Conservation (phyloP, 2,797 vertebrate genomes). For the Gymnopithys bicolor region DNA sequence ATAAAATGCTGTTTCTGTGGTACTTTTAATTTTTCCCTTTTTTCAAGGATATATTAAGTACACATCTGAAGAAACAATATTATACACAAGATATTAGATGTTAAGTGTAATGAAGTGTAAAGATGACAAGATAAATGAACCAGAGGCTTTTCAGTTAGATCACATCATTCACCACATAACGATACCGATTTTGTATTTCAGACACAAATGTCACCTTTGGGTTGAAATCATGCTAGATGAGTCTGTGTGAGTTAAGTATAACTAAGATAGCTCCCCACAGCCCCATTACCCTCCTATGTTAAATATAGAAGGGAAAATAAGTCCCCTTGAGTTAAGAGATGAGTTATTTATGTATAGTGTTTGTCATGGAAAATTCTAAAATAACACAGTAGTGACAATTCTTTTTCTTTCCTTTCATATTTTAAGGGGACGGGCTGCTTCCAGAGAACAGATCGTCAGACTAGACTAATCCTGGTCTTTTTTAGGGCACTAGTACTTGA, state of each 20-base stretch:
- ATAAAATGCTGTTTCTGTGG: neutral
- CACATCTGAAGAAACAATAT: neutral
- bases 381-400: neutral
- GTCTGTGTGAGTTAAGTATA: neutral
- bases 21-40: neutral
- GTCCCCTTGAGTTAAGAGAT: neutral
- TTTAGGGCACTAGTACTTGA: neutral
- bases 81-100: neutral
- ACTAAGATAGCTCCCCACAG: neutral
- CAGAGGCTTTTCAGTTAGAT: neutral
- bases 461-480: neutral
- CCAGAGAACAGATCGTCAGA: neutral
- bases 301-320: neutral
- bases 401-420: neutral
- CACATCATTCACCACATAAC: neutral
- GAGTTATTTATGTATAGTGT: neutral
- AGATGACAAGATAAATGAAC: neutral
- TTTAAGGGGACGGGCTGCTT: neutral
- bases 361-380: conserved; percentile 5
- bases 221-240: neutral
- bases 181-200: neutral
- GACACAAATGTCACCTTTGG: neutral
- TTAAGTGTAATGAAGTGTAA: neutral
- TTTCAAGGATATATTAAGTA: neutral
- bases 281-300: neutral